Conservation (phyloP, 2,888 invertebrate species). For the Heteromurus nitidus region DNA sequence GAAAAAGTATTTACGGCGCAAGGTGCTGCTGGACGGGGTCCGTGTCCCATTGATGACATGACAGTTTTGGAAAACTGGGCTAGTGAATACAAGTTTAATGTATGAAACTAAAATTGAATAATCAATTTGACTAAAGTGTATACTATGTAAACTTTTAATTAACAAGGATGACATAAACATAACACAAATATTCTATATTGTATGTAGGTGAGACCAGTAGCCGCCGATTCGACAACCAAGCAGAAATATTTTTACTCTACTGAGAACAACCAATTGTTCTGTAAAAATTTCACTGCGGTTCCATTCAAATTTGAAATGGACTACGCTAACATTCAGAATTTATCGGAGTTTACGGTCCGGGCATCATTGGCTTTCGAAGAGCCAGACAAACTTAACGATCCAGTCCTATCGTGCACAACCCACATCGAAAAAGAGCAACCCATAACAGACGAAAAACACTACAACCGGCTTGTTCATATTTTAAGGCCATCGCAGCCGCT, state of each 20-base stretch:
- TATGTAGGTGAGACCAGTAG: too few species aligned
- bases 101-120: too few species aligned
- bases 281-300: background rate
- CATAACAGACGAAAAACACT: background rate
- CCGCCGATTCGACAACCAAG: too few species aligned
- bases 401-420: background rate
- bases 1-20: background rate
- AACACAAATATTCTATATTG: too few species aligned
- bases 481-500: background rate
- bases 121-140: too few species aligned
- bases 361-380: background rate
- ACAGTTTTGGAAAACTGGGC: conserved; percentile 12
- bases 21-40: background rate
- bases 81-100: background rate
- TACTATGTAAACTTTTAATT: too few species aligned
- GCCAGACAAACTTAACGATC: background rate
- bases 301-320: conserved; percentile 6
- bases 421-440: background rate
- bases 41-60: too few species aligned
- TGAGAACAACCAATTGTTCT: too few species aligned
- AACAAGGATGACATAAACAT: too few species aligned
- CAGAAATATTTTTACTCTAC: background rate
- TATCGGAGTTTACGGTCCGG: background rate
- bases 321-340: background rate
- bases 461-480: background rate